These are phyloP conservation scores for Pinctada fucata DNA, from an alignment of 2,888 invertebrate genomes.

Conservation along the genomic window DNA sequence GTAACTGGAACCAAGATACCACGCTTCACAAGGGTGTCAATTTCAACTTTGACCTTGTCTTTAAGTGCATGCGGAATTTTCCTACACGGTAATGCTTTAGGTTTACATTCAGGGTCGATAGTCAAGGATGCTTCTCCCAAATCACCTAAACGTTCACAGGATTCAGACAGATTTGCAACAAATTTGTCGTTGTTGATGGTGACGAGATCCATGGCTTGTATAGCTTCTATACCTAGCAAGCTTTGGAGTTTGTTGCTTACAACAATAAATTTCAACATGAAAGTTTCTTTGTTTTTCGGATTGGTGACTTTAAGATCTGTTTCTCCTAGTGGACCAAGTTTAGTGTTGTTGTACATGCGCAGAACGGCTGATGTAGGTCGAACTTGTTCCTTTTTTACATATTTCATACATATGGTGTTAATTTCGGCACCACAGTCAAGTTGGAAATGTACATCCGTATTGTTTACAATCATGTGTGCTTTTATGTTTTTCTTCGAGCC, in stretches of 20 bases:
- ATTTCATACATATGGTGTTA: conserved; percentile 33
- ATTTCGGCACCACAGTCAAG: conserved; percentile 44
- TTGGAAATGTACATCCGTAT: conserved; percentile 39
- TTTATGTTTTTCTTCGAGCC: neutral
- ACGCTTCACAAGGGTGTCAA: conserved; percentile 28
- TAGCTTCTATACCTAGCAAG: conserved; percentile 4
- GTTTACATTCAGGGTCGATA: conserved; percentile 15
- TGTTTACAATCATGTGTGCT: conserved; percentile 23
- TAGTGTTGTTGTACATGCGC: conserved; percentile 5
- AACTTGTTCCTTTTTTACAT: conserved; percentile 12
- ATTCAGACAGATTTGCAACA: neutral
- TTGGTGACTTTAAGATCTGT: too few species aligned
- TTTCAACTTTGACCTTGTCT: conserved; percentile 24
- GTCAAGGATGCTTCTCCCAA: conserved; percentile 23
- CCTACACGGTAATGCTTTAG: conserved; percentile 21
- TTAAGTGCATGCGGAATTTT: conserved; percentile 28
- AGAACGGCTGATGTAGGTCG: neutral
- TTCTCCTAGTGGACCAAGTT: conserved; percentile 9
- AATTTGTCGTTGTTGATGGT: conserved; percentile 22
- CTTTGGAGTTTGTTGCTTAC: neutral
- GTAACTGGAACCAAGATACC: conserved; percentile 18
- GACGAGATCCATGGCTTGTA: conserved; percentile 12
- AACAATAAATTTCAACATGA: conserved; percentile 6
- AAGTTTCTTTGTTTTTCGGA: neutral
- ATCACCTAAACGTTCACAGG: conserved; percentile 1